Evolutionary conservation across 2,113 vertebrate genomes (phyloP), one percentile per base, ranked within the genome.

Genomic region (Hydrolagus affinis): DNA sequence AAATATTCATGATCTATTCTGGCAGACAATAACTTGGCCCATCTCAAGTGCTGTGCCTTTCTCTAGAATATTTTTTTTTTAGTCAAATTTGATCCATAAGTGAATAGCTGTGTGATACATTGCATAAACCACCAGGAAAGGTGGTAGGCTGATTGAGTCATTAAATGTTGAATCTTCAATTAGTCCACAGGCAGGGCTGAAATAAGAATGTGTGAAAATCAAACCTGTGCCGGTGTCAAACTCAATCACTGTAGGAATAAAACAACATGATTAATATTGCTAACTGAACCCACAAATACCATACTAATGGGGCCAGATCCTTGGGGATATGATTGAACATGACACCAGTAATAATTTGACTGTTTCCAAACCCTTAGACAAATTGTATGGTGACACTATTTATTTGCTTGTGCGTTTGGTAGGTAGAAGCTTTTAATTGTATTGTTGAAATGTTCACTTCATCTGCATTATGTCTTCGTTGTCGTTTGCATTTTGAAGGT

Each of bases 181-280:
- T 32, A 56, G 14, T 74, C 21, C 30, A 21, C 32, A 56, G 21
- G 21, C 32, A 9, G 17, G 17, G 21, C 73, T 75, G 73, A 75
- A 75, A 19, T 12, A 56, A 75, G 17, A 75, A 57, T 90, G 88
- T 91, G 88, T 89, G 92, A 93, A 94, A 93, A 90, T 88, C 89
- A 88, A 92, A 92, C 88, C 91, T 92, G 90, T 90, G 92, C 91
- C 88, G 91, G 87, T 95, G 95, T 92, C 93, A 94, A 85, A 90
- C 91, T 92, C 91, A 95, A 95, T 98, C 92, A 95, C 68, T 85
- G 87, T 74, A 77, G 88, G 89, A 89, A 89, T 90, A 89, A 94
- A 88, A 88, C 92, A 93, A 94, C 90, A 94, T 95, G 96, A 96
- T 97, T 97, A 96, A 89, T 89, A 91, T 88, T 92, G 93, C 91